Percentiles rank a stretch among this genome's conserved stretches.
Evolutionary conservation across 2,797 vertebrate species (phyloP).

Genomic region (Acanthornis magna): DNA sequence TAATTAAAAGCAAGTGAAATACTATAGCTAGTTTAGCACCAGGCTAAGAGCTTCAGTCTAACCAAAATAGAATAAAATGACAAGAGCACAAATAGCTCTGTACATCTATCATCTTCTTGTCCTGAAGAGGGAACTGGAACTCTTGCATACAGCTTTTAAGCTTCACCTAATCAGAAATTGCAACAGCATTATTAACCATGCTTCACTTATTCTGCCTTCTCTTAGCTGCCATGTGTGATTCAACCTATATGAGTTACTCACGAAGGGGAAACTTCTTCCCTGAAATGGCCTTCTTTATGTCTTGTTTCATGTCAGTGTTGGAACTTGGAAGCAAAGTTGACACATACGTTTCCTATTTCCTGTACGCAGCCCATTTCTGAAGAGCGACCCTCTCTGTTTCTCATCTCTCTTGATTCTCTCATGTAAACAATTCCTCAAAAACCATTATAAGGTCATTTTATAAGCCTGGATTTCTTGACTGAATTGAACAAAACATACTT

Average conservation of each 20-base stretch:
- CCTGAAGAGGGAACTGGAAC: background rate
- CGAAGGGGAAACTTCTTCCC: background rate
- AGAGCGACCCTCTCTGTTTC: constrained; percentile 24
- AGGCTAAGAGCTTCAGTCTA: background rate
- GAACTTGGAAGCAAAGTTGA: constrained; percentile 49
- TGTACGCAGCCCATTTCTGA: constrained; percentile 17
- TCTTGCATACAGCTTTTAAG: background rate
- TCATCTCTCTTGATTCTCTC: constrained; percentile 17
- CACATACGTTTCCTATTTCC: constrained; percentile 54
- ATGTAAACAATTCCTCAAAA: constrained; percentile 54
- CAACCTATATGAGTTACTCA: background rate
- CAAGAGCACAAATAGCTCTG: background rate
- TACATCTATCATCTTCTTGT: background rate
- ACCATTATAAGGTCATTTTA: constrained; percentile 32
- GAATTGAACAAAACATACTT: constrained; percentile 24
- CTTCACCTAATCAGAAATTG: background rate
- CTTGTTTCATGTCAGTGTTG: background rate
- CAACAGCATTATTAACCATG: background rate
- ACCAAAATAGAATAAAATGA: background rate
- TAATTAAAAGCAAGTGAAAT: constrained; percentile 20
- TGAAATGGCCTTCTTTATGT: background rate
- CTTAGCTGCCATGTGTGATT: background rate
- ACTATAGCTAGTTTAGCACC: background rate
- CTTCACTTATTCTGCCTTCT: background rate
- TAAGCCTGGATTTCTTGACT: constrained; percentile 9